Conservation (phyloP, 2,113 vertebrate genomes). For the Isurus oxyrinchus region DNA sequence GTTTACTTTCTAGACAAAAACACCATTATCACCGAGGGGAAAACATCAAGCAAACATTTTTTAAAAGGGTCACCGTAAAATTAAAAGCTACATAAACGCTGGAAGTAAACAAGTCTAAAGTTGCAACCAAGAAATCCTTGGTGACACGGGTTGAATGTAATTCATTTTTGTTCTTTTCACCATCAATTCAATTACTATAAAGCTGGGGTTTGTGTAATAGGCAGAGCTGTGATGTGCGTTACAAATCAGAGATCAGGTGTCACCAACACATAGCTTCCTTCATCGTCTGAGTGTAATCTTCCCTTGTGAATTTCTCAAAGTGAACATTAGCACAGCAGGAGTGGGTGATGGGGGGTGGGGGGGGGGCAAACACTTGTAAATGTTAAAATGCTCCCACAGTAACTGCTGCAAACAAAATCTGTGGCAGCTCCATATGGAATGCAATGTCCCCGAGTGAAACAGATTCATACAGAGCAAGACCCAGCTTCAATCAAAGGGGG, state of each 20-base stretch:
- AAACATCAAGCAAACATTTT: neutral
- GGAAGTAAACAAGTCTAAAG: neutral
- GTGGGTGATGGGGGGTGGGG: neutral
- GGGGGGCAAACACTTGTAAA: neutral
- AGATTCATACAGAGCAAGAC: neutral
- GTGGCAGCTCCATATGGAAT: neutral
- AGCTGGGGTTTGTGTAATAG: neutral
- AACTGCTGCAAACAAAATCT: neutral
- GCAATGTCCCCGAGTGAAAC: neutral
- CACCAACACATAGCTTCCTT: neutral
- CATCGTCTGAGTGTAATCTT: neutral
- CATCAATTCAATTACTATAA: neutral
- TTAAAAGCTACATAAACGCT: neutral
- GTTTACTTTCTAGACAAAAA: neutral
- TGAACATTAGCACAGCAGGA: constrained; percentile 8
- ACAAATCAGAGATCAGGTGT: constrained; percentile 17
- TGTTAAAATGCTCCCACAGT: neutral
- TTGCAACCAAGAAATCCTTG: neutral
- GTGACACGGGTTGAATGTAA: constrained; percentile 5
- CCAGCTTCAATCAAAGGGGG: neutral
- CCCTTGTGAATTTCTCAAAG: constrained; percentile 9
- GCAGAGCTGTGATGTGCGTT: constrained; percentile 8
- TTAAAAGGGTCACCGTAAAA: neutral
- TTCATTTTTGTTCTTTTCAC: neutral
- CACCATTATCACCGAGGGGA: neutral